Evolutionary conservation across 2,888 invertebrate genomes (phyloP).

Genomic region (Platycheirus albimanus): DNA sequence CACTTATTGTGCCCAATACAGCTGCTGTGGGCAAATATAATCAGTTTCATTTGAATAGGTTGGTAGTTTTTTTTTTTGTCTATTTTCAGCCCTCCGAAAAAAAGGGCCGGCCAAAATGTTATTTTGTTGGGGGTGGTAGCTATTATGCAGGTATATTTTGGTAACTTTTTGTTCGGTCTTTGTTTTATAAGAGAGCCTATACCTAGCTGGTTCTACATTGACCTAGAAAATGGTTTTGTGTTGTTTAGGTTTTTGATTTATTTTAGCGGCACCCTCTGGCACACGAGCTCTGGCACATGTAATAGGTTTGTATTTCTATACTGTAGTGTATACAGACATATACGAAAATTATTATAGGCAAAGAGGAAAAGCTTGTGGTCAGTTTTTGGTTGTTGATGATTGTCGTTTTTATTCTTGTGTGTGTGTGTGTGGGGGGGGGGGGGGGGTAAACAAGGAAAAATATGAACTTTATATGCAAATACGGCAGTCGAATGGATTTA

Average conservation of each 20-base stretch:
- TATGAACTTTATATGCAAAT: slow-evolving; percentile 53
- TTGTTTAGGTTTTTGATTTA: slow-evolving; percentile 32
- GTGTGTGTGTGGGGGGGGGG: no score
- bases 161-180: slow-evolving; percentile 13
- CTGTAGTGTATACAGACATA: no score
- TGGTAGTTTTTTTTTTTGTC: background rate
- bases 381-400: slow-evolving; percentile 1
- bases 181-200: slow-evolving; percentile 1
- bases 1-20: background rate
- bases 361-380: slow-evolving; percentile 27
- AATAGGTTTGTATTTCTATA: no score
- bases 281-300: slow-evolving; percentile 3
- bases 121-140: background rate
- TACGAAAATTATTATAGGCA: no score
- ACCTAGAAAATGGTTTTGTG: slow-evolving; percentile 36
- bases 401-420: background rate
- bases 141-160: slow-evolving; percentile 61
- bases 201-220: slow-evolving; percentile 16
- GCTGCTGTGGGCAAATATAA: slow-evolving; percentile 8
- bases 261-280: slow-evolving; percentile 36
- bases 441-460: background rate
- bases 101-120: background rate
- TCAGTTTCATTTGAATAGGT: slow-evolving; percentile 7
- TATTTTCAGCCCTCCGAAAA: no score
- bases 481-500: slow-evolving; percentile 30